Evolutionary conservation across 2,888 invertebrate species (phyloP), one percentile per base, ranked within the genome.

Genomic region (Pteria penguin): DNA sequence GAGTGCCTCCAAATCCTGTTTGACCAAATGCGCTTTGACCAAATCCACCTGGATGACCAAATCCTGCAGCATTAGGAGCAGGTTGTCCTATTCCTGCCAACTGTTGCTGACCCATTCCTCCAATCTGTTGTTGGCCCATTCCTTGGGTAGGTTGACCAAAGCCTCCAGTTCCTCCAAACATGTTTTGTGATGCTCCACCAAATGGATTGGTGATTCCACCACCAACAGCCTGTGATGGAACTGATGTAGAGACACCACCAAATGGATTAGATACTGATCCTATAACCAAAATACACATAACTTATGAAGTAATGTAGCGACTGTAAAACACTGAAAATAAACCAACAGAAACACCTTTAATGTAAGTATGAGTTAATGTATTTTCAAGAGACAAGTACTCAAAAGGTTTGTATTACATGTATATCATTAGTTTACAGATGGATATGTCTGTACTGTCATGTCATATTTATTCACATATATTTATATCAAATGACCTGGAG

Each of bases 261-360:
- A 77, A 77, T 65, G 72, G 72, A 68, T 77, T 77, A 8, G 33
- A 55, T 26, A 60, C 68, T 66, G 61, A 36, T 62, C 45, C 45
- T 45, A 45, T 8, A 45, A 45, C 8, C 11, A 45, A 45, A 14
- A 45, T 45, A 45, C 1, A 45, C n/a, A n/a, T n/a, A n/a, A n/a
- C n/a, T n/a, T n/a, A n/a, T n/a, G n/a, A n/a, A n/a, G n/a, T n/a
- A n/a, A n/a, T n/a, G n/a, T n/a, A n/a, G n/a, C n/a, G n/a, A n/a
- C n/a, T n/a, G n/a, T n/a, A n/a, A n/a, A n/a, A 52, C 1, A 52
- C 18, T 2, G 22, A 52, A 2, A 52, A 52, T 52, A 2, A 22
- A 52, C 2, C 4, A 2, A 52, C 22, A 52, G 4, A n/a, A 52
- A 52, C 18, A 24, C 14, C 58, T 24, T 24, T 24, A 24, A 22